These are phyloP conservation scores for Heteractis magnifica DNA, from an alignment of 92 coral and sea anemone species.

Conservation along the genomic window DNA sequence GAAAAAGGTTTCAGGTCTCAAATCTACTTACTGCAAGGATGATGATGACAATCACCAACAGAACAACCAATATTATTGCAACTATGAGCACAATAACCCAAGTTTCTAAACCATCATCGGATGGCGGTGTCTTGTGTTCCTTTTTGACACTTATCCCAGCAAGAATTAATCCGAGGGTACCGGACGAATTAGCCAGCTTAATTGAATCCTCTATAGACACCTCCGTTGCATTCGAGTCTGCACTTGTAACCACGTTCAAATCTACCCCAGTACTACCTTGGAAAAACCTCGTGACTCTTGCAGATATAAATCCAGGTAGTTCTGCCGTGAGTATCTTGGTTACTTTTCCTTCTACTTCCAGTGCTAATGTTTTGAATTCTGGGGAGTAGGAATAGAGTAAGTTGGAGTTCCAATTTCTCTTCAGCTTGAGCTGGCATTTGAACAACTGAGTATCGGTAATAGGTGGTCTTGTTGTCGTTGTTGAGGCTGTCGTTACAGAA, in stretches of 20 bases:
- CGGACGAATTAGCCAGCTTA: conserved; percentile 22
- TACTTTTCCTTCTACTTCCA: not conserved
- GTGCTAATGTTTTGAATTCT: conserved; percentile 6
- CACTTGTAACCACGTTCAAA: not conserved
- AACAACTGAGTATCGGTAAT: not conserved
- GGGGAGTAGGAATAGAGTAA: not conserved
- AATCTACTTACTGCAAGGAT: conserved; percentile 25
- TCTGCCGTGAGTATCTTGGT: not conserved
- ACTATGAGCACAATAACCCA: conserved; percentile 42
- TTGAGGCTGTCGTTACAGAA: not conserved
- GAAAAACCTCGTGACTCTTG: not conserved
- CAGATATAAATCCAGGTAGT: not conserved
- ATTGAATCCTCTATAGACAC: conserved; percentile 6
- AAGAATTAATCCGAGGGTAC: conserved; percentile 18
- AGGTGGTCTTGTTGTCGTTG: not conserved
- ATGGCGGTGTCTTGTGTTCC: not conserved
- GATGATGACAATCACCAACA: conserved; percentile 22
- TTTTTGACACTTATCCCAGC: not conserved
- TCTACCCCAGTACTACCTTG: conserved; percentile 25
- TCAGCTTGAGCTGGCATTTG: not conserved
- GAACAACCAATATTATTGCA: conserved; percentile 11
- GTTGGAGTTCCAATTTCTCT: conserved; percentile 3
- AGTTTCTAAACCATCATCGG: conserved; percentile 11
- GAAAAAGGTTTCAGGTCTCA: not conserved
- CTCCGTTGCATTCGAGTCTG: conserved; percentile 3